Conservation (phyloP, 2,888 invertebrate species). For the Cheilosia grossa region DNA sequence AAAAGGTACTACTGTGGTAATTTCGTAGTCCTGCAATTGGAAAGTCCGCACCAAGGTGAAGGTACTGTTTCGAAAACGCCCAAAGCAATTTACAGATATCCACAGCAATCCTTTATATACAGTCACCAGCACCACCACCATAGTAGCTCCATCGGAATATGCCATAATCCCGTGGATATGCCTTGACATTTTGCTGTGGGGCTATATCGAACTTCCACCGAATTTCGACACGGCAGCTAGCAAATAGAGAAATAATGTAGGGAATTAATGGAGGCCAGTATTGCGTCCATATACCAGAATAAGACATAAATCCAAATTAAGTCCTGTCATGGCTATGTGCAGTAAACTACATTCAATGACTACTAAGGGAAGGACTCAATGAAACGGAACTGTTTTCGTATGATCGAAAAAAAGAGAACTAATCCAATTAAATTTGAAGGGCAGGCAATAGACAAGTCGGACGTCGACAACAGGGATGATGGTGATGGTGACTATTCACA, state of each 20-base stretch:
- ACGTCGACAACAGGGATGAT: too few relatives aligned
- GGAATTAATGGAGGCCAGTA: constrained; percentile 18
- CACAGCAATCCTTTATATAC: too few relatives aligned
- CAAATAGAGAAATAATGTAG: constrained; percentile 27
- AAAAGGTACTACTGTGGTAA: too few relatives aligned
- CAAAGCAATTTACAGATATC: too few relatives aligned
- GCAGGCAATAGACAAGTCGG: neutral
- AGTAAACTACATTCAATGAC: neutral
- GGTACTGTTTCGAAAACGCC: too few relatives aligned
- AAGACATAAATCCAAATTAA: constrained; percentile 45
- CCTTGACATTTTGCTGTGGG: neutral
- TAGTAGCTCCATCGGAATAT: too few relatives aligned
- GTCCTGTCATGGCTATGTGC: neutral
- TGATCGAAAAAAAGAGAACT: neutral
- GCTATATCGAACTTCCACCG: neutral
- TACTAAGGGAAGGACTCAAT: neutral
- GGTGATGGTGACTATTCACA: neutral
- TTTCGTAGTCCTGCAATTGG: too few relatives aligned
- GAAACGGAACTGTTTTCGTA: constrained; percentile 3
- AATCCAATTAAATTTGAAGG: constrained; percentile 51
- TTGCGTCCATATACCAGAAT: neutral
- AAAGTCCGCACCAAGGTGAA: too few relatives aligned
- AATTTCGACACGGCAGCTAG: neutral
- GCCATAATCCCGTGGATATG: too few relatives aligned
- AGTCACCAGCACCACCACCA: too few relatives aligned